phyloP scores from a whole-genome alignment of 2,888 invertebrate genomes.

The Patella pellucida region DNA sequence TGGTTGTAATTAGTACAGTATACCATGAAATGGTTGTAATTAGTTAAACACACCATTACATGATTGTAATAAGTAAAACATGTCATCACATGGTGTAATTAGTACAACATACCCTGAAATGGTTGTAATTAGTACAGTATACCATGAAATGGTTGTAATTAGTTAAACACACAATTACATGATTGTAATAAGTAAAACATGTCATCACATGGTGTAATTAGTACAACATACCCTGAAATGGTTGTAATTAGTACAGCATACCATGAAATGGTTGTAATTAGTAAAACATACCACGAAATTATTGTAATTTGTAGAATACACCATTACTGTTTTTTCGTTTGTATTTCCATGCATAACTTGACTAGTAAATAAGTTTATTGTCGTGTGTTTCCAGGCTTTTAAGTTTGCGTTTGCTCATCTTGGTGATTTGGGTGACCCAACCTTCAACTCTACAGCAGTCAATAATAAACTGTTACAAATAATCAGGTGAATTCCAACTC shows the following conservation, averaged over 20 bases:
- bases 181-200: too few species aligned
- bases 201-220: too few species aligned
- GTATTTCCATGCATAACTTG: too few species aligned
- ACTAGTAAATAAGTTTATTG: too few species aligned
- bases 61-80: conserved; percentile 72
- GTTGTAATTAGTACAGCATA: too few species aligned
- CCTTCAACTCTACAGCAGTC: conserved; percentile 37
- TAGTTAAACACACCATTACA: not conserved
- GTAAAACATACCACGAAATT: too few species aligned
- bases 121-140: conserved; percentile 39
- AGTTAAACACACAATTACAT: too few species aligned
- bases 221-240: too few species aligned
- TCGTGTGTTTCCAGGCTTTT: conserved; percentile 47
- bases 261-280: too few species aligned
- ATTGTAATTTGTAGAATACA: too few species aligned
- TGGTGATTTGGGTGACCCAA: conserved; percentile 54
- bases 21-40: not conserved
- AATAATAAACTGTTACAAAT: conserved; percentile 45
- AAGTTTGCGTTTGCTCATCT: conserved; percentile 63
- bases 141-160: conserved; percentile 54
- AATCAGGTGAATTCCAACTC: conserved; percentile 41
- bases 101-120: conserved; percentile 70
- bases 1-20: too few species aligned
- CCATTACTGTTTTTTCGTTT: too few species aligned
- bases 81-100: conserved; percentile 71